These are phyloP conservation scores for Megaustenia siamemsis DNA, from an alignment of 2,888 invertebrate genomes.

Conservation along the genomic window DNA sequence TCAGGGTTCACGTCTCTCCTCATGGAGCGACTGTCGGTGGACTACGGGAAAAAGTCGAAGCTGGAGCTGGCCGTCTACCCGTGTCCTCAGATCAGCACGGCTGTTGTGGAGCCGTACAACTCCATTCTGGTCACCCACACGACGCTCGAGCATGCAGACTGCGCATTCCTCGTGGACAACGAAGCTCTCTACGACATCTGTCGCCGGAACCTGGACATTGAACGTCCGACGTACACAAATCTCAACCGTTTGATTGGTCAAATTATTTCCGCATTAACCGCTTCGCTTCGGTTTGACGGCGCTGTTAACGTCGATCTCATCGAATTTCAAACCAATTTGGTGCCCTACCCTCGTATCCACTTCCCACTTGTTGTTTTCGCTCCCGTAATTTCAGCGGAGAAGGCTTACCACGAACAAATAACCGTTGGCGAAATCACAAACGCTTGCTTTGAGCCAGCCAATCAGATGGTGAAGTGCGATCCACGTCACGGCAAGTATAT, in stretches of 20 bases:
- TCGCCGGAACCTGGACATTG: not conserved
- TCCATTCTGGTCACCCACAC: slow-evolving; percentile 5
- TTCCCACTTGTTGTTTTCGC: slow-evolving; percentile 91
- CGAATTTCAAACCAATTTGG: slow-evolving; percentile 81
- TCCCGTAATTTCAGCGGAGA: slow-evolving; percentile 94
- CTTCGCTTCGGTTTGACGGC: slow-evolving; percentile 76
- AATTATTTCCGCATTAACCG: not conserved
- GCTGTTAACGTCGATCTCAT: slow-evolving; percentile 82
- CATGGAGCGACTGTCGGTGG: slow-evolving; percentile 51
- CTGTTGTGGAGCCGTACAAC: slow-evolving; percentile 6
- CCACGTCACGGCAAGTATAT: slow-evolving; percentile 24
- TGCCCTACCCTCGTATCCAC: slow-evolving; percentile 84
- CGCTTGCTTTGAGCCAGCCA: slow-evolving; percentile 69
- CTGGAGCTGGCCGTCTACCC: slow-evolving; percentile 48
- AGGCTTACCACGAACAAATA: slow-evolving; percentile 92
- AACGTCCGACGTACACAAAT: not conserved
- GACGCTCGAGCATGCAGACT: not conserved
- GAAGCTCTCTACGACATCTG: slow-evolving; percentile 2
- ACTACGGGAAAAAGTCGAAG: slow-evolving; percentile 51
- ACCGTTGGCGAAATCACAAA: slow-evolving; percentile 70
- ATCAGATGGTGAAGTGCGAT: slow-evolving; percentile 30
- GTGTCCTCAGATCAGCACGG: slow-evolving; percentile 17
- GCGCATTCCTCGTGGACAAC: slow-evolving; percentile 8
- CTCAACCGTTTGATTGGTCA: not conserved
- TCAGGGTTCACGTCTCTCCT: slow-evolving; percentile 52